phyloP scores from a whole-genome alignment of 2,113 vertebrate genomes.

The Crocuta crocuta region DNA sequence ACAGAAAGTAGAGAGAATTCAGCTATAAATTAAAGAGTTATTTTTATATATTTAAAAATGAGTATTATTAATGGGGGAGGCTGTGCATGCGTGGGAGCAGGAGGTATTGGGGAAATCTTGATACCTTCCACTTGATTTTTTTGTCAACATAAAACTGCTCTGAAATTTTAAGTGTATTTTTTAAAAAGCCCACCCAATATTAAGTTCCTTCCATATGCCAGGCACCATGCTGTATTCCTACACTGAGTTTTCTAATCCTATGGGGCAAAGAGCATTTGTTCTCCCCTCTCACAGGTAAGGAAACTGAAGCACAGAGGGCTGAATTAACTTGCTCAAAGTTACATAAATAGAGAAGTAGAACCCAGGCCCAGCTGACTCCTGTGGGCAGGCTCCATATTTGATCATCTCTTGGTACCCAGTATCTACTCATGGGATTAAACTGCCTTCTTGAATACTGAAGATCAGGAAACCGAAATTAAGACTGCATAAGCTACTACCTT shows the following conservation, averaged over 20 bases:
- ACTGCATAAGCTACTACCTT: neutral
- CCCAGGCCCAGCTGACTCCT: neutral
- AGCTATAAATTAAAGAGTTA: conserved; percentile 7
- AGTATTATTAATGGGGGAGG: neutral
- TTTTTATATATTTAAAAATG: conserved; percentile 10
- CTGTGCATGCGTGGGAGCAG: neutral
- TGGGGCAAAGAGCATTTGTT: neutral
- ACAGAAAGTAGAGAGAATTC: neutral
- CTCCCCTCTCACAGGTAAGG: conserved; percentile 3
- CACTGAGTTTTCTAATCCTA: neutral
- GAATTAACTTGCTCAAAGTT: neutral
- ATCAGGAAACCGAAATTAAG: neutral
- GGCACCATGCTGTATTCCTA: neutral
- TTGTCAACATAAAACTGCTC: neutral
- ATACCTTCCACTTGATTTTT: neutral
- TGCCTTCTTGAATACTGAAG: neutral
- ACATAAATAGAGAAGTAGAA: neutral
- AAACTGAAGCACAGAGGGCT: neutral
- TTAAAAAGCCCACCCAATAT: neutral
- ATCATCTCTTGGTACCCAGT: neutral
- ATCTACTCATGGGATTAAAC: neutral
- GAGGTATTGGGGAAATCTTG: neutral
- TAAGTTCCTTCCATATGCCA: neutral
- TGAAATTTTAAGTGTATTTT: neutral
- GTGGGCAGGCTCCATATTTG: neutral